These are phyloP conservation scores for Micrasema minimum DNA, from an alignment of 1,140 invertebrate species.

Conservation along the genomic window DNA sequence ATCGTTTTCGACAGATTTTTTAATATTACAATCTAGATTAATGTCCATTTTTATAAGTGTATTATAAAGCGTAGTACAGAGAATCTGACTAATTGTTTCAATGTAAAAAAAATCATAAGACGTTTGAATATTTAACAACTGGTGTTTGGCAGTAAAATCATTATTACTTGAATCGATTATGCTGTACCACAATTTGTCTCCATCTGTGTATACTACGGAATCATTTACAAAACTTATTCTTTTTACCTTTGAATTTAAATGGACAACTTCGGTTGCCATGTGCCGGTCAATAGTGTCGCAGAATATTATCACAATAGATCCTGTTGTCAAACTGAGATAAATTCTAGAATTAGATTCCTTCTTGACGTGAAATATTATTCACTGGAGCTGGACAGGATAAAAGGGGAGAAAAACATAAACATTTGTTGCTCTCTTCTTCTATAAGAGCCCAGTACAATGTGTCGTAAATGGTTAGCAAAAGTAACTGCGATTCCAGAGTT, in stretches of 20 bases:
- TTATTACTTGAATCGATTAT: conserved; percentile 2
- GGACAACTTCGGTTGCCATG: conserved; percentile 19
- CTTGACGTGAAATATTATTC: not conserved
- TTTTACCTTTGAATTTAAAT: conserved; percentile 36
- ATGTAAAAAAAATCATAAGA: conserved; percentile 31
- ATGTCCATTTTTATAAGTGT: conserved; percentile 5
- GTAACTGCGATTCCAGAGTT: conserved; percentile 16
- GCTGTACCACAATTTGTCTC: conserved; percentile 22
- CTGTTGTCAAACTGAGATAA: conserved; percentile 28
- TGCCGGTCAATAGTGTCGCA: conserved; percentile 17
- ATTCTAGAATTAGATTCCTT: conserved; percentile 27
- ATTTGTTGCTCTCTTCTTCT: not conserved
- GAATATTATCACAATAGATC: conserved; percentile 31
- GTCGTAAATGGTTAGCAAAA: conserved; percentile 7
- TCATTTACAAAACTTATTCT: conserved; percentile 16
- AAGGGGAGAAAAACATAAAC: not conserved
- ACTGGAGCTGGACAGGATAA: conserved; percentile 12
- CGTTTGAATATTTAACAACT: not conserved
- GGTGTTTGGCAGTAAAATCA: conserved; percentile 15
- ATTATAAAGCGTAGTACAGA: conserved; percentile 28
- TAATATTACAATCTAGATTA: not conserved
- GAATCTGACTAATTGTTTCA: conserved; percentile 1
- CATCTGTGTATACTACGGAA: conserved; percentile 26
- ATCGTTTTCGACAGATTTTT: not conserved
- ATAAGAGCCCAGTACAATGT: conserved; percentile 25